Conservation (phyloP, 2,797 vertebrate genomes). For the Acanthopagrus latus region DNA sequence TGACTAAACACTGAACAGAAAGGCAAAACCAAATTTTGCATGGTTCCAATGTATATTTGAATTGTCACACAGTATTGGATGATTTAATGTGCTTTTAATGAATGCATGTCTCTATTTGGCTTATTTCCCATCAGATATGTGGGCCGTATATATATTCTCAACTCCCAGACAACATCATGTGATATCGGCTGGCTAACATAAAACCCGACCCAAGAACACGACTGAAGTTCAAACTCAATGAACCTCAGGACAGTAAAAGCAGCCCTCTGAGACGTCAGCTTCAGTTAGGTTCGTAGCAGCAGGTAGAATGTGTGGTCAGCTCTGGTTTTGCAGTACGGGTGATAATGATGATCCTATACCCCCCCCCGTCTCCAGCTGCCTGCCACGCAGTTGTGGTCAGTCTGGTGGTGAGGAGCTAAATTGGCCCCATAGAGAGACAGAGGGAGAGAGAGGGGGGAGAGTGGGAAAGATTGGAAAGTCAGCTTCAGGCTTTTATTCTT, state of each 20-base stretch:
- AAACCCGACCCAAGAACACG: background rate
- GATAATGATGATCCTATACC: constrained; percentile 55
- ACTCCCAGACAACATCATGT: no score
- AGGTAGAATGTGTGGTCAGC: constrained; percentile 39
- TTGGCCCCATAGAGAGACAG: constrained; percentile 62
- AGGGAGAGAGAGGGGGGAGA: constrained; percentile 1
- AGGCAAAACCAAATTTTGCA: no score
- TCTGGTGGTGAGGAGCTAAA: constrained; percentile 54
- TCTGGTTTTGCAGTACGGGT: constrained; percentile 47
- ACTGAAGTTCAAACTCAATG: background rate
- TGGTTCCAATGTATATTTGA: no score
- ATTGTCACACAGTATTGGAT: no score
- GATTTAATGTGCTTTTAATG: no score
- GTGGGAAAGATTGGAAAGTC: constrained; percentile 24
- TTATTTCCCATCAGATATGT: no score
- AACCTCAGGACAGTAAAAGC: background rate
- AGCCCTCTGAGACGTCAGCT: constrained; percentile 7
- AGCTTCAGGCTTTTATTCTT: constrained; percentile 41
- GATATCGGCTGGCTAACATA: background rate
- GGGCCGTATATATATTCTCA: no score
- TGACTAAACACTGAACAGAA: no score
- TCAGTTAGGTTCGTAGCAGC: constrained; percentile 20
- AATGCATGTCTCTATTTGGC: no score
- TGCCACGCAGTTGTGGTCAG: constrained; percentile 29
- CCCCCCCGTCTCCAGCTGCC: constrained; percentile 38